Evolutionary conservation across 1,140 invertebrate genomes (phyloP).

Genomic region (Neodiprion fabricii): DNA sequence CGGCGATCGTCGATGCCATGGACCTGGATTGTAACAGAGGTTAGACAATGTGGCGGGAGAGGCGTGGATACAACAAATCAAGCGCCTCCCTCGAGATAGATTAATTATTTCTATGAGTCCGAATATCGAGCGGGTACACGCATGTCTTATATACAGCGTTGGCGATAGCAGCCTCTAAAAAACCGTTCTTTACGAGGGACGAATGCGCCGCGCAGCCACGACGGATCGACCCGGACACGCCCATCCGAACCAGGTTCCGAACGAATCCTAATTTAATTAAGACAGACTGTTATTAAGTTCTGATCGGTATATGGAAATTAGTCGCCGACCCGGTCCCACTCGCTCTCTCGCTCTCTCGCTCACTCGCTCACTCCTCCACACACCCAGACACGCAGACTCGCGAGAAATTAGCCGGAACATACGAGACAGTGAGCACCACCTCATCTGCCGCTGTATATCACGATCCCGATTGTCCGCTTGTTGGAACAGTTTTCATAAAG

Average conservation of each 20-base stretch:
- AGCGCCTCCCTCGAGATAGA: background rate
- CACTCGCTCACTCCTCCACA: no score
- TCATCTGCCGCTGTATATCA: background rate
- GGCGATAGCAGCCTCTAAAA: no score
- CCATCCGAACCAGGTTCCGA: background rate
- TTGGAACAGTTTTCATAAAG: constrained; percentile 3
- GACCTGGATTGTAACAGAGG: no score
- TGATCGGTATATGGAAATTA: constrained; percentile 7
- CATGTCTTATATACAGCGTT: no score
- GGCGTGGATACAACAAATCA: background rate
- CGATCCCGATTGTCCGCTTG: background rate
- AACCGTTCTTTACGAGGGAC: no score
- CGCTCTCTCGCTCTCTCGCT: no score
- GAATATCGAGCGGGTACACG: no score
- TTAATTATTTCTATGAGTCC: no score
- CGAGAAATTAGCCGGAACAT: background rate
- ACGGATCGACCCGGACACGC: background rate
- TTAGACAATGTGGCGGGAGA: background rate
- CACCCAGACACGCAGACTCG: no score
- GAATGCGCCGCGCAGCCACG: background rate
- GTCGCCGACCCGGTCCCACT: background rate
- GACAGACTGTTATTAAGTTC: constrained; percentile 7
- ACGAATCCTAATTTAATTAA: constrained; percentile 4
- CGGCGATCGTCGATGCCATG: no score
- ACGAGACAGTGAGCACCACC: background rate